Base-by-base conservation (phyloP, 2,888 invertebrate species). In the Macaria liturata region DNA sequence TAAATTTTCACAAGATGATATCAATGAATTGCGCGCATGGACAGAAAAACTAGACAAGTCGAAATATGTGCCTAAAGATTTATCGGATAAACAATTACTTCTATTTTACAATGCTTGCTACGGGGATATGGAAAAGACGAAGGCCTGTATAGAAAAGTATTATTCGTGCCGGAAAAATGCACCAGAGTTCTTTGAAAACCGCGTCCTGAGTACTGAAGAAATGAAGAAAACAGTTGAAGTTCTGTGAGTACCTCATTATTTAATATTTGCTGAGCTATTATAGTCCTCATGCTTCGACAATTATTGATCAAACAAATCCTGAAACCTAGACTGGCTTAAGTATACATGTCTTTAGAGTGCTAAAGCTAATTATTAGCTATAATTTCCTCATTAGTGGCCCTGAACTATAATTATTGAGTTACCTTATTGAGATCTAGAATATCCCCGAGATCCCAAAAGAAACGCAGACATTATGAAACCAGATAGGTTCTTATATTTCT, bases 41-140 rank as follows among this genome's bases (percentile, higher is more conserved):
- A 83, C 88, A n/a, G 79, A 83, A 63, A 84, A 78, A 64, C 81
- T 91, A 69, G 92, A 93, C 66, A 86, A 82, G 78, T 77, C 85
- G 40, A 91, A 91, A 84, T 88, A 79, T 72, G 86, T 93, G 63
- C 93, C 93, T 30, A 88, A 88, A 70, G 92, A 92, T 76, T 70
- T 92, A 62, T 70, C 92, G 39, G 92, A 94, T 66, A 94, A 95
- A 79, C 94, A 95, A 76, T 84, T 95, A 54, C 91, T 94, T 37
- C 78, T 94, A 46, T 95, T 95, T 74, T 92, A 94, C 66, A 92
- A 95, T 71, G 94, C 95, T 49, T 95, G 95, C 78, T 92, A 94
- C 61, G 94, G 92, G 56, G 87, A 94, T 44, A 71, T 93, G 67
- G 93, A 93, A 9, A 91, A 90, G 52, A 93, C 93, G 0, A 93